These are phyloP conservation scores for Bembecia ichneumoniformis DNA, from an alignment of 2,888 invertebrate genomes.

Conservation along the genomic window DNA sequence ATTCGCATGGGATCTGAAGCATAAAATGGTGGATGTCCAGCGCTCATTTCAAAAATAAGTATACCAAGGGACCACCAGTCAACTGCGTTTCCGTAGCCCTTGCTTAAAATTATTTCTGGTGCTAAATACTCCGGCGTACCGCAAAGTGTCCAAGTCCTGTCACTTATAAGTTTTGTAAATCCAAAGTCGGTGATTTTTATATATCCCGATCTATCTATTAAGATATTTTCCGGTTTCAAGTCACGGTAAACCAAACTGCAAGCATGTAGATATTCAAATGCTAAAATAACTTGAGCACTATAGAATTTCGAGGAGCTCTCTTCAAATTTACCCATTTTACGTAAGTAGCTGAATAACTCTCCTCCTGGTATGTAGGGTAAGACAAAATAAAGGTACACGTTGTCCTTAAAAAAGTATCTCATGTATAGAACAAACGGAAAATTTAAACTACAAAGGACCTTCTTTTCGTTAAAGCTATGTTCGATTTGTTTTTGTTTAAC, in stretches of 20 bases:
- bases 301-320: conserved; percentile 89
- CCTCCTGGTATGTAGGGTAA: conserved; percentile 88
- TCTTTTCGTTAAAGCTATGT: conserved; percentile 91
- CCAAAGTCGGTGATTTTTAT: conserved; percentile 94
- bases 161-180: conserved; percentile 85
- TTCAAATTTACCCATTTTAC: conserved; percentile 76
- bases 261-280: conserved; percentile 91
- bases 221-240: conserved; percentile 92
- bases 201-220: conserved; percentile 85
- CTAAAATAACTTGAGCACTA: conserved; percentile 89
- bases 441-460: conserved; percentile 85
- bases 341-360: conserved; percentile 86
- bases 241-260: conserved; percentile 91
- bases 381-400: conserved; percentile 85
- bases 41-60: conserved; percentile 89
- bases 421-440: conserved; percentile 92
- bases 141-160: conserved; percentile 92
- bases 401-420: conserved; percentile 89
- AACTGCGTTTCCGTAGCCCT: conserved; percentile 92
- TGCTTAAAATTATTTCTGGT: conserved; percentile 91
- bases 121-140: conserved; percentile 98
- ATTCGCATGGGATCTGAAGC: conserved; percentile 94
- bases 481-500: conserved; percentile 89
- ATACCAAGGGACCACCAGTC: conserved; percentile 98
- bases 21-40: conserved; percentile 94